Evolutionary conservation across 2,888 invertebrate genomes (phyloP), one percentile per base, ranked within the genome.

Genomic region (Crossocerus cetratus): DNA sequence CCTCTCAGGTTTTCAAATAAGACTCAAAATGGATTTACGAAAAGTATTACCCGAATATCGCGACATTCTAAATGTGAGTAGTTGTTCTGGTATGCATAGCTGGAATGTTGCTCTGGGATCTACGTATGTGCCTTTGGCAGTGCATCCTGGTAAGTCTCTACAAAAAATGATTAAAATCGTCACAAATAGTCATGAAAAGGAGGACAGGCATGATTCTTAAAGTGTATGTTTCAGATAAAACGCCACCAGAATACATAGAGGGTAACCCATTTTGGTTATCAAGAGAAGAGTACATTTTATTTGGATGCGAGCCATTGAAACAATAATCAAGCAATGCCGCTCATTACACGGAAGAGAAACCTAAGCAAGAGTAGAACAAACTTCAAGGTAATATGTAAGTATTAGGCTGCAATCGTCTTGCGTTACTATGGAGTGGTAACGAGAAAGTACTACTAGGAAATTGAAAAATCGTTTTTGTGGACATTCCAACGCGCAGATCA

Each of bases 101-200:
- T 91, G 90, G 90, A 90, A 90, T 78, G 90, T 90, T 22, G 90
- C 89, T 42, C 89, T 91, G 90, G 91, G 91, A 61, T 90, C 90
- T 63, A 90, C 90, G 49, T 89, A 90, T 74, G 87, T 91, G 80
- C 88, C 89, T 78, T 84, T 90, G 79, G 87, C 89, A 65, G 87
- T 89, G 63, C 89, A 90, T 83, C 88, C 89, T 64, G 89, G 90
- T 90, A 77, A 81, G 72, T 67, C 61, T 32, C n/a, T n/a, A n/a
- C n/a, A 32, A 32, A 32, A 4, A 32, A 8, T 32, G 8, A 32
- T 32, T n/a, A n/a, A n/a, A n/a, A n/a, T 44, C 16, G 13, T 21
- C 13, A 49, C 23, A 64, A 55, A 23, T 43, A 14, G 16, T 16
- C 16, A 49, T 13, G 49, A 32, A 32, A 8, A 2, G 32, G 32